Base-by-base conservation (phyloP, 2,113 vertebrate genomes). In the Lophochroa leadbeateri region DNA sequence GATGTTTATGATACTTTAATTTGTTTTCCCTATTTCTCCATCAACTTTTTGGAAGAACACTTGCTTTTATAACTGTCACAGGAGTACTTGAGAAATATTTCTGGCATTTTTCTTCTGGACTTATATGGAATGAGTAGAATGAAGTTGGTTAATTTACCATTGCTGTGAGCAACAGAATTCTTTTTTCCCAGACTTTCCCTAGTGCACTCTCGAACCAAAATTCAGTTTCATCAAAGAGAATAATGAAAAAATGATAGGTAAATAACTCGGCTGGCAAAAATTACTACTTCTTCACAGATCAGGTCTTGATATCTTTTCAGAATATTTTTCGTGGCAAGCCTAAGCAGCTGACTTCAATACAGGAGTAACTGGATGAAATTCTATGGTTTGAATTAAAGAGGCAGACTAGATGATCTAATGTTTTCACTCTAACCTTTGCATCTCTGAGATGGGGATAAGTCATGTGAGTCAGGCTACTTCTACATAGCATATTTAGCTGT, bases 381-480 rank as follows among this genome's bases (percentile, higher is more conserved):
- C 85, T 81, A 13, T 55, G 76, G 68, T 82, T 93, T 92, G 85
- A 85, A 94, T 95, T 90, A 95, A 49, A 68, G 58, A 87, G 37
- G 33, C 23, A 74, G 65, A 41, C 69, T 61, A 33, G 79, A 81
- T 92, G 85, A 94, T 63, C 58, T 81, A 86, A 93, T 90, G 64
- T 86, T 92, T 94, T 94, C 41, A 53, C 33, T 94, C 63, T 57
- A 72, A 72, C 61, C 75, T 94, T 67, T 80, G 44, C 37, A 63
- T 58, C 67, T 77, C 67, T 80, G 58, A 86, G 71, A 53, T 46
- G 50, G 9, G n/a, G n/a, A 55, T 86, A 74, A 83, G 39, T 69
- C 58, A 35, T 35, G 25, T 83, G 82, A 88, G 53, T 67, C 20
- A 63, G 50, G 16, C 50, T 77, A n/a, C 79, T 90, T 81, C 74